Percentiles rank a stretch among this genome's conserved stretches.
These are phyloP conservation scores for Mesoligia furuncula DNA, from an alignment of 2,888 invertebrate species.

Conservation along the genomic window DNA sequence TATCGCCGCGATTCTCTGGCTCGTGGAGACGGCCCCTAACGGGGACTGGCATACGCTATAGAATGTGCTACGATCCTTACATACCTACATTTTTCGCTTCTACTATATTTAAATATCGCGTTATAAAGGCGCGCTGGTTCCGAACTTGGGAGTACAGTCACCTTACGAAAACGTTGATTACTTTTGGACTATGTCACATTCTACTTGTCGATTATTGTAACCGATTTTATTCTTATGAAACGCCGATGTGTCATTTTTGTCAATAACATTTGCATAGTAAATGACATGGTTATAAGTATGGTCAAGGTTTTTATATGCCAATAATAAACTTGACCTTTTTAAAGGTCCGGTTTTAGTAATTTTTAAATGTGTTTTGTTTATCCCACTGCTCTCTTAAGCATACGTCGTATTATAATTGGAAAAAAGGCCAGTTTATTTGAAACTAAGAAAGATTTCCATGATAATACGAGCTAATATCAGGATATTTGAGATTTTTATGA, in stretches of 20 bases:
- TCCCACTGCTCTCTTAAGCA: background rate
- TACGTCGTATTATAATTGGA: too few species aligned
- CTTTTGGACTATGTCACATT: conserved; percentile 23
- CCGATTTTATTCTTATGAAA: conserved; percentile 20
- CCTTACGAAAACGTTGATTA: conserved; percentile 24
- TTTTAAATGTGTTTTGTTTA: background rate
- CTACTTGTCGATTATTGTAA: background rate
- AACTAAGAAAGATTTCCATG: background rate
- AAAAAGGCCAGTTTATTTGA: background rate
- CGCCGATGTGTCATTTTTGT: conserved; percentile 21
- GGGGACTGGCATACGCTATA: background rate
- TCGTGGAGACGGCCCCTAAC: too few species aligned
- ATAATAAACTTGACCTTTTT: conserved; percentile 13
- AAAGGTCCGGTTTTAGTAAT: background rate
- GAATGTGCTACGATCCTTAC: background rate
- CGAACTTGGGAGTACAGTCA: conserved; percentile 9
- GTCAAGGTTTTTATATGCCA: conserved; percentile 24
- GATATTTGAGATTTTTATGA: background rate
- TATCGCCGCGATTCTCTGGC: too few species aligned
- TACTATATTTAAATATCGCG: background rate
- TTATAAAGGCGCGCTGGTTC: background rate
- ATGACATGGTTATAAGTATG: conserved; percentile 5
- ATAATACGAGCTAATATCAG: background rate
- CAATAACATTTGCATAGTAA: conserved; percentile 24
- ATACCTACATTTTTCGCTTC: background rate